Percentiles rank a stretch among this genome's conserved stretches.
These are phyloP conservation scores for Sceliomorpha sp. DNA, from an alignment of 2,888 invertebrate genomes.

Conservation along the genomic window DNA sequence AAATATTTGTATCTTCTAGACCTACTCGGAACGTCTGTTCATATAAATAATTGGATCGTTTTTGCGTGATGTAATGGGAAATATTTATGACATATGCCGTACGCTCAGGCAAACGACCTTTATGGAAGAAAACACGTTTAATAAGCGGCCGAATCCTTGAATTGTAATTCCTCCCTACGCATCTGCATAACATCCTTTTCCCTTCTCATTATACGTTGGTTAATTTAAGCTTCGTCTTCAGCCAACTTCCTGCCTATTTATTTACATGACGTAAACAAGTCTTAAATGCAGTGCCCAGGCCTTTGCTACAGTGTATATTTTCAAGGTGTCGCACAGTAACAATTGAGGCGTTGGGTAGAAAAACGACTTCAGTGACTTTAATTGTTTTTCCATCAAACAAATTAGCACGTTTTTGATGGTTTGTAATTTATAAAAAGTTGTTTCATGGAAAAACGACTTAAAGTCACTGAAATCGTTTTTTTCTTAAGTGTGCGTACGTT, in stretches of 20 bases:
- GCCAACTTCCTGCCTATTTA: constrained; percentile 7
- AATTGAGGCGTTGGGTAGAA: no score
- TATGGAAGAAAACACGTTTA: constrained; percentile 20
- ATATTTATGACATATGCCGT: constrained; percentile 6
- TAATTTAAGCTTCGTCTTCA: constrained; percentile 13
- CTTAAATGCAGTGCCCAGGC: constrained; percentile 24
- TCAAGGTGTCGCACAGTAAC: neutral
- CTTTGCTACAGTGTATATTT: constrained; percentile 11
- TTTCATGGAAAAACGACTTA: no score
- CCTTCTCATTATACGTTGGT: neutral
- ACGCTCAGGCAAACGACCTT: constrained; percentile 2
- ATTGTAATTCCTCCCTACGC: no score
- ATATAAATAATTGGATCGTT: constrained; percentile 20
- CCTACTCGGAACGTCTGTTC: constrained; percentile 12
- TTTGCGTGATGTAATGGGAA: neutral
- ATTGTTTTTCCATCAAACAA: no score
- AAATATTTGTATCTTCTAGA: constrained; percentile 33
- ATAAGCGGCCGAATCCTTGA: constrained; percentile 24
- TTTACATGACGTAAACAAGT: constrained; percentile 32
- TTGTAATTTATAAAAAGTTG: no score
- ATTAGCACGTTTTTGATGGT: no score
- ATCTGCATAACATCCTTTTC: constrained; percentile 11
- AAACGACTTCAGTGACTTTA: no score
- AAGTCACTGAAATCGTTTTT: no score
- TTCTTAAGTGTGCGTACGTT: no score